Conservation (phyloP, 1,140 invertebrate genomes). For the Drosophila ananassae region DNA sequence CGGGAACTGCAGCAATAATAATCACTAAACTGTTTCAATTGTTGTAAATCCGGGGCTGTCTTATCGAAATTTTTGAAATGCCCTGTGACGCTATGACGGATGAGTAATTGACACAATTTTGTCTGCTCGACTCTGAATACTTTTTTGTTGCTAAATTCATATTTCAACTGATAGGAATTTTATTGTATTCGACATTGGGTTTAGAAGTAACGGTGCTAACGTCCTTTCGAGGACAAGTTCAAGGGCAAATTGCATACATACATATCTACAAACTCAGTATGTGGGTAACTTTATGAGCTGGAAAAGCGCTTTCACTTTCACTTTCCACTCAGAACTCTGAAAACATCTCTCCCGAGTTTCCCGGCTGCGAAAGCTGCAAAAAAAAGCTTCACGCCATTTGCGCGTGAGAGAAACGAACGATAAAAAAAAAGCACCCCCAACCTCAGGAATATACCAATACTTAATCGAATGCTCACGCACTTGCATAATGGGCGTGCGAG, state of each 20-base stretch:
- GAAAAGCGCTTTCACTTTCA: conserved; percentile 65
- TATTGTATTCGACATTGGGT: neutral
- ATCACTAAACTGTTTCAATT: conserved; percentile 41
- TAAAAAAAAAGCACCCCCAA: conserved; percentile 45
- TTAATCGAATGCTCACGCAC: conserved; percentile 41
- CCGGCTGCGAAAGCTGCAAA: conserved; percentile 35
- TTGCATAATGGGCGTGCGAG: conserved; percentile 48
- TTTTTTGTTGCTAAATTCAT: neutral
- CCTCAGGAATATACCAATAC: neutral
- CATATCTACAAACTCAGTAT: conserved; percentile 4
- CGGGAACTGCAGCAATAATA: conserved; percentile 65
- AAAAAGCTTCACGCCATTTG: conserved; percentile 47
- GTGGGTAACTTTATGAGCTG: conserved; percentile 17
- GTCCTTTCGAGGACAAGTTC: conserved; percentile 65
- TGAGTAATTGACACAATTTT: conserved; percentile 41
- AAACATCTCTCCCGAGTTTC: conserved; percentile 28
- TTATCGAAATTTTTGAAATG: conserved; percentile 45
- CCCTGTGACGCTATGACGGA: conserved; percentile 21
- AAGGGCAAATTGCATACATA: conserved; percentile 59
- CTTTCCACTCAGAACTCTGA: conserved; percentile 26
- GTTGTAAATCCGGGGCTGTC: conserved; percentile 37
- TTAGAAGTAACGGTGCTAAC: conserved; percentile 28
- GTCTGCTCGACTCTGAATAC: neutral
- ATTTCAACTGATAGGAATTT: conserved; percentile 16
- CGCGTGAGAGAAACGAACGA: conserved; percentile 39